phyloP scores from a whole-genome alignment of 2,888 invertebrate species.

The Willowsia nigromaculata region DNA sequence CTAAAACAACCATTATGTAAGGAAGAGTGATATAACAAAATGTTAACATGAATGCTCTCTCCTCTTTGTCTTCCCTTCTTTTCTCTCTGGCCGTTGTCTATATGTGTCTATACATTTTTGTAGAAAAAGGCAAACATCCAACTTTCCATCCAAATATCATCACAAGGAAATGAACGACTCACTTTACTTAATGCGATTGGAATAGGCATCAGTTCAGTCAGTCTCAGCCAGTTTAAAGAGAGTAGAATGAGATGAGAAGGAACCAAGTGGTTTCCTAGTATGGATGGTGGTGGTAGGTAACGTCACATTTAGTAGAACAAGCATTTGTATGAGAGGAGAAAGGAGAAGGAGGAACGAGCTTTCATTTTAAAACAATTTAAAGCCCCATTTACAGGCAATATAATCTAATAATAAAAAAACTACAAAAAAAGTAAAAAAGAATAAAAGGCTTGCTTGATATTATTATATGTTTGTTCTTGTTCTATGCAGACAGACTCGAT shows the following conservation, averaged over 20 bases:
- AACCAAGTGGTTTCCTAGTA: constrained; percentile 1
- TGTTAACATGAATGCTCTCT: constrained; percentile 4
- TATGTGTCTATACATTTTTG: neutral
- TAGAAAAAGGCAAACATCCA: constrained; percentile 65
- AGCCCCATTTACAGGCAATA: constrained; percentile 70
- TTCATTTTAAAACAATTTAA: constrained; percentile 72
- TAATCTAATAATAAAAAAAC: constrained; percentile 67
- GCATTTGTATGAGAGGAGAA: neutral
- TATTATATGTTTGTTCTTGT: constrained; percentile 26
- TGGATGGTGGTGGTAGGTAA: constrained; percentile 8
- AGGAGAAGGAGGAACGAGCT: constrained; percentile 60
- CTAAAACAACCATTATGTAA: neutral
- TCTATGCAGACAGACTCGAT: neutral
- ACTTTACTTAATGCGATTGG: constrained; percentile 72
- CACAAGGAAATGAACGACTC: constrained; percentile 53
- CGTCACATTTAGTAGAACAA: constrained; percentile 4
- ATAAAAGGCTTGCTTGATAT: constrained; percentile 26
- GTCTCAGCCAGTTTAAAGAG: neutral
- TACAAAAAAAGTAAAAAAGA: constrained; percentile 37
- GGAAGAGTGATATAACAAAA: neutral
- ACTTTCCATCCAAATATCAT: constrained; percentile 58
- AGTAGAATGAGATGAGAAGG: constrained; percentile 12
- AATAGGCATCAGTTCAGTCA: constrained; percentile 57
- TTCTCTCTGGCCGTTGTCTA: neutral
- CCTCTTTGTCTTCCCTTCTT: neutral